A percentile compares a stretch with the other conserved stretches of the same genome.
Conservation (phyloP, 2,797 vertebrate species). For the Arnoldichthys spilopterus region DNA sequence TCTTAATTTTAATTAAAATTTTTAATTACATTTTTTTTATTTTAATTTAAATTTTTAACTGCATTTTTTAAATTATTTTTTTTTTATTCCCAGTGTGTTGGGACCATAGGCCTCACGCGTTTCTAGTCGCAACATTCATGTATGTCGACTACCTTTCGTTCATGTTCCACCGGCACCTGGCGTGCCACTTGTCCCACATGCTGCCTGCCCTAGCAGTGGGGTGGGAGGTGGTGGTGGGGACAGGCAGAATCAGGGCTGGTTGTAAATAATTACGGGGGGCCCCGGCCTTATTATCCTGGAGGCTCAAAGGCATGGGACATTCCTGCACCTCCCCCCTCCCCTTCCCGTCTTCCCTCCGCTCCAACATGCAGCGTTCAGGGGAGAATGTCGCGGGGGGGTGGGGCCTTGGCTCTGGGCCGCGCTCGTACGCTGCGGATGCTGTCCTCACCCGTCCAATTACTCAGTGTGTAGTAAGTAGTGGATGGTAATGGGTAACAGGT, state of each 20-base stretch:
- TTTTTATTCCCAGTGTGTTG: no score
- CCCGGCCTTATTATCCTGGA: conserved; percentile 43
- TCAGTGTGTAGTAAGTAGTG: conserved; percentile 64
- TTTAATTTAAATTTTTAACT: no score
- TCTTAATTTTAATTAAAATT: no score
- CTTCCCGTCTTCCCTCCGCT: conserved; percentile 21
- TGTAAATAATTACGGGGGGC: conserved; percentile 57
- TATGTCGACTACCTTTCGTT: conserved; percentile 16
- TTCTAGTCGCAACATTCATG: neutral
- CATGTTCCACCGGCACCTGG: conserved; percentile 23
- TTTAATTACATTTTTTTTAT: no score
- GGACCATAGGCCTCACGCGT: no score
- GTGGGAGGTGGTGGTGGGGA: conserved; percentile 20
- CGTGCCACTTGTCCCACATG: conserved; percentile 38
- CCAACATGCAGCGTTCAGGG: conserved; percentile 28
- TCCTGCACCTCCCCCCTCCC: conserved; percentile 41
- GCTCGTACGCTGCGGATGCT: conserved; percentile 43
- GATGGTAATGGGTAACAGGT: conserved; percentile 74
- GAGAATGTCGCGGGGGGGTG: conserved; percentile 16
- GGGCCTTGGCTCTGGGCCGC: conserved; percentile 22
- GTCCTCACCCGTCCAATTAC: conserved; percentile 57
- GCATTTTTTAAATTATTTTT: no score
- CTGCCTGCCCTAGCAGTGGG: conserved; percentile 54
- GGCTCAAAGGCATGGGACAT: conserved; percentile 41
- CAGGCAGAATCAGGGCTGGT: conserved; percentile 51